A percentile compares a stretch with the other conserved stretches of the same genome.
These are phyloP conservation scores for Ypsolopha sequella DNA, from an alignment of 2,888 invertebrate species.

Conservation along the genomic window DNA sequence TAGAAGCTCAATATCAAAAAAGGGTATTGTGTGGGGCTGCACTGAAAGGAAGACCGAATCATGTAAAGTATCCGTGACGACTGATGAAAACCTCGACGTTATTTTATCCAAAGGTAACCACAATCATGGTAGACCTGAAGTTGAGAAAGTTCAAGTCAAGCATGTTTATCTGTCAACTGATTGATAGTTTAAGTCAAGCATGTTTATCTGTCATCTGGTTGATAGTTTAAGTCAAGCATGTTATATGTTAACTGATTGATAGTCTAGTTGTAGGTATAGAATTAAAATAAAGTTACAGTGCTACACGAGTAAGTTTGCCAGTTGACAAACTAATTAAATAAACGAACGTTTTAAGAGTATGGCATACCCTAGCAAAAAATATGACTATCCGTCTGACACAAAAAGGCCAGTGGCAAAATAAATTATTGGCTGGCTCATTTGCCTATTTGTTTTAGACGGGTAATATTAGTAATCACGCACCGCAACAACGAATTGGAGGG, in stretches of 20 bases:
- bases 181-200: conserved; percentile 7
- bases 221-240: conserved; percentile 6
- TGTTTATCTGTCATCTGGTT: conserved; percentile 19
- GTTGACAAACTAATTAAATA: no score
- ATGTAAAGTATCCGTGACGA: conserved; percentile 38
- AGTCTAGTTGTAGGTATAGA: no score
- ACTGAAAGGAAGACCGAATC: conserved; percentile 36
- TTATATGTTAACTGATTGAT: conserved; percentile 19
- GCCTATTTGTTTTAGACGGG: no score
- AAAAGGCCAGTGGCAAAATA: no score
- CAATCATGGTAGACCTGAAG: conserved; percentile 26
- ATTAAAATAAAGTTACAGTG: no score
- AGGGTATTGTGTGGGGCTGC: conserved; percentile 55
- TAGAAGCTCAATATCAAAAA: conserved; percentile 45
- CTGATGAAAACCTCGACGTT: conserved; percentile 43
- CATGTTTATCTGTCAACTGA: conserved; percentile 52
- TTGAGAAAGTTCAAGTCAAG: conserved; percentile 34
- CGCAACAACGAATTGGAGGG: no score
- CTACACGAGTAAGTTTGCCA: no score
- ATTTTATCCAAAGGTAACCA: conserved; percentile 34
- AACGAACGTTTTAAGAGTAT: no score
- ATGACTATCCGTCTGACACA: no score
- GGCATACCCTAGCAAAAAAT: no score
- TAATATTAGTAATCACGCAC: no score
- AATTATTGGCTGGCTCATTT: no score